A percentile compares a stretch with the other conserved stretches of the same genome.
Evolutionary conservation across 2,888 invertebrate genomes (phyloP).

Genomic region (Brachylomia viminalis): DNA sequence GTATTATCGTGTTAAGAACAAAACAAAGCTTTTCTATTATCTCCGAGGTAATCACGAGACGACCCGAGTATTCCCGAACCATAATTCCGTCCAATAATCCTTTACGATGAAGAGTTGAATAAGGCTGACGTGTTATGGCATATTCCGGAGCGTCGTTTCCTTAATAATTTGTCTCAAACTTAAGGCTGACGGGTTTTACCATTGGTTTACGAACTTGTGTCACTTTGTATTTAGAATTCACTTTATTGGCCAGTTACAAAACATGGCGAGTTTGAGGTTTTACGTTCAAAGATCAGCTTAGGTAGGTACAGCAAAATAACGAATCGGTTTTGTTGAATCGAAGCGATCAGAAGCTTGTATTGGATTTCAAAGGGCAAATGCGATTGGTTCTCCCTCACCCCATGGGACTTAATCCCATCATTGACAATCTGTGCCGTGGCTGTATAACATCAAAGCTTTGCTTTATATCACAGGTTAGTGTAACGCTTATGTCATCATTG

Average conservation of each 20-base stretch:
- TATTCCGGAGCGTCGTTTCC: conserved; percentile 79
- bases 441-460: conserved; percentile 7
- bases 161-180: conserved; percentile 78
- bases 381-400: conserved; percentile 34
- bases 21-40: conserved; percentile 75
- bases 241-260: conserved; percentile 15
- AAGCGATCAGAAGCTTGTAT: conserved; percentile 30
- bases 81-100: conserved; percentile 76
- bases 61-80: conserved; percentile 69
- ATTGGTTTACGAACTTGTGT: conserved; percentile 61
- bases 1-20: conserved; percentile 55
- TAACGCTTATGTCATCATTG: conserved; percentile 21
- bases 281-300: background rate
- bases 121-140: conserved; percentile 79
- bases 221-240: conserved; percentile 39
- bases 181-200: conserved; percentile 63
- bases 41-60: conserved; percentile 73
- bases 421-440: conserved; percentile 23
- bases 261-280: background rate
- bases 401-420: conserved; percentile 34
- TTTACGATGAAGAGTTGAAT: conserved; percentile 80
- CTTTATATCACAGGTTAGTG: conserved; percentile 25
- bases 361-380: conserved; percentile 39
- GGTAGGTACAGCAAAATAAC: conserved; percentile 14
- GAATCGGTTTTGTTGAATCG: conserved; percentile 15